Evolutionary conservation across 2,797 vertebrate genomes (phyloP).

Genomic region (Trematomus bernacchii): DNA sequence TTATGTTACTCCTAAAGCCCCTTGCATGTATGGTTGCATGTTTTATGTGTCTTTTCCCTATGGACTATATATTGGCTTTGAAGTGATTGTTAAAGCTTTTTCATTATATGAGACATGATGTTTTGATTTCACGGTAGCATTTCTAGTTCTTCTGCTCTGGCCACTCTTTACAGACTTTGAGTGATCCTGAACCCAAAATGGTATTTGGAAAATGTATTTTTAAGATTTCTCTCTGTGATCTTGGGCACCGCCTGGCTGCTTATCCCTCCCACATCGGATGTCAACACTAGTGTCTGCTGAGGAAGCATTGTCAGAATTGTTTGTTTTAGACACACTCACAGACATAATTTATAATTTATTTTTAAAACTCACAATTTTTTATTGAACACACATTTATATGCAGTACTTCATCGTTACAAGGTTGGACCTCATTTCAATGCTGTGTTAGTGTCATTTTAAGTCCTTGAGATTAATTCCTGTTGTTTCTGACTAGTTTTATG

Average conservation of each 20-base stretch:
- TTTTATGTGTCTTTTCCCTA: slow-evolving; percentile 5
- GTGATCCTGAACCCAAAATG: slow-evolving; percentile 30
- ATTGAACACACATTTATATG: neutral
- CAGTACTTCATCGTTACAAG: neutral
- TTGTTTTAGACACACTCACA: neutral
- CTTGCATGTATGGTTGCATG: neutral
- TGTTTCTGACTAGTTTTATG: neutral
- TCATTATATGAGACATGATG: neutral
- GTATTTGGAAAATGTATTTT: slow-evolving; percentile 62
- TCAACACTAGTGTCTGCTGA: slow-evolving; percentile 47
- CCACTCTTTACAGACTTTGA: neutral
- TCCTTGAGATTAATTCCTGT: slow-evolving; percentile 1
- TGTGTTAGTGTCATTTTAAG: neutral
- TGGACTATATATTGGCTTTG: neutral
- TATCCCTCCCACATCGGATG: slow-evolving; percentile 56
- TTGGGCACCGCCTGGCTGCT: slow-evolving; percentile 56
- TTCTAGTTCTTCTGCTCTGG: neutral
- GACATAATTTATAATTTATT: neutral
- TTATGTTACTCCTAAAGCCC: neutral
- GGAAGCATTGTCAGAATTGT: slow-evolving; percentile 24
- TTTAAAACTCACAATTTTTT: neutral
- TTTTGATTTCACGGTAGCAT: slow-evolving; percentile 8
- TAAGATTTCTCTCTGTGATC: slow-evolving; percentile 63
- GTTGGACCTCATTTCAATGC: neutral
- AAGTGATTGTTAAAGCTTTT: slow-evolving; percentile 3